These are phyloP conservation scores for Limnephilus rhombicus DNA, from an alignment of 2,888 invertebrate genomes.

Conservation along the genomic window DNA sequence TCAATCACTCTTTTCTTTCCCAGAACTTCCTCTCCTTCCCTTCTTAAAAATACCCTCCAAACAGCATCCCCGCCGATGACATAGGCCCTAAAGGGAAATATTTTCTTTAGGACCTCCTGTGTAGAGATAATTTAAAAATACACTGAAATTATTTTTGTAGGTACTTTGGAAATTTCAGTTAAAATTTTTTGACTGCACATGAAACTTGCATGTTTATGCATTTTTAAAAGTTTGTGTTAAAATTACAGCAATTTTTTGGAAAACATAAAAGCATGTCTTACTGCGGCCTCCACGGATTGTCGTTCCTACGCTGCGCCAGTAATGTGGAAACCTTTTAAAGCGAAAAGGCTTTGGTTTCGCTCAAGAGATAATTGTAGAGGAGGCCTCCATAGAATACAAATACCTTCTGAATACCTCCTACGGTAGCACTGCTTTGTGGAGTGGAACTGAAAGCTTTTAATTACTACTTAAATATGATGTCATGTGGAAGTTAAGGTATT, in stretches of 20 bases:
- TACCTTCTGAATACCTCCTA: background rate
- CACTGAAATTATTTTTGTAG: too few species aligned
- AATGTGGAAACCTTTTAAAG: background rate
- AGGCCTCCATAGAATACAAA: background rate
- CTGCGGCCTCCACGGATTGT: background rate
- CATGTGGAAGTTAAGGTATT: slow-evolving; percentile 35
- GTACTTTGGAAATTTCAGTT: too few species aligned
- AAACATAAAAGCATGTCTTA: background rate
- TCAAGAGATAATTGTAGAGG: background rate
- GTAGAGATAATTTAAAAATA: too few species aligned
- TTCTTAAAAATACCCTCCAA: too few species aligned
- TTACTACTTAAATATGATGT: slow-evolving; percentile 43
- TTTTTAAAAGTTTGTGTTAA: background rate
- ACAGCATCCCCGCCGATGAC: too few species aligned
- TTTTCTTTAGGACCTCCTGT: too few species aligned
- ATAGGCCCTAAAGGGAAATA: too few species aligned
- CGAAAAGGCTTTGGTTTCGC: background rate
- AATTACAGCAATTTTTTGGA: background rate
- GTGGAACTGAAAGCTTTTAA: slow-evolving; percentile 30
- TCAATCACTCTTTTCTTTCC: too few species aligned
- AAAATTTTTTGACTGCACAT: too few species aligned
- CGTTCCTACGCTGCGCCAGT: background rate
- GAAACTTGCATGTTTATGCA: too few species aligned
- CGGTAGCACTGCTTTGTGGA: background rate
- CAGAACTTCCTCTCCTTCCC: too few species aligned